These are phyloP conservation scores for Muscidifurax raptorellus DNA, from an alignment of 1,140 invertebrate species.

Conservation along the genomic window DNA sequence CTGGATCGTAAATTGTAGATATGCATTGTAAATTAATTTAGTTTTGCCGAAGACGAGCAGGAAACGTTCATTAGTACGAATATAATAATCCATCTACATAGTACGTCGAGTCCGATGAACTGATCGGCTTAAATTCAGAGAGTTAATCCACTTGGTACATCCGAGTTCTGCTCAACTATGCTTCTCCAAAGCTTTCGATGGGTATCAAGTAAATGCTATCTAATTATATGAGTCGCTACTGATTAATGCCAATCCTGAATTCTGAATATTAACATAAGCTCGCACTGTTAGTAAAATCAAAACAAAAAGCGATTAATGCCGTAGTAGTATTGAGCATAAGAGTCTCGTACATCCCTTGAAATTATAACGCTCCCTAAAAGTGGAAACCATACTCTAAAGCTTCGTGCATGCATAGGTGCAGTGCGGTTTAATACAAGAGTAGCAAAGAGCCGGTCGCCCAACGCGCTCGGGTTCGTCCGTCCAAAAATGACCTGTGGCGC, in stretches of 20 bases:
- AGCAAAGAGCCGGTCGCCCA: no score
- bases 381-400: not conserved
- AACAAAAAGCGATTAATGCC: no score
- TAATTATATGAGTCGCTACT: slow-evolving; percentile 17
- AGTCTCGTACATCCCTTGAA: no score
- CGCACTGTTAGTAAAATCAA: no score
- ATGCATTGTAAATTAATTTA: not conserved
- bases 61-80: slow-evolving; percentile 42
- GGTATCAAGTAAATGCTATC: slow-evolving; percentile 18
- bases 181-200: slow-evolving; percentile 5
- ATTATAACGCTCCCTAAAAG: not conserved
- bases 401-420: not conserved
- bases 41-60: not conserved
- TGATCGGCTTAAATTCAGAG: slow-evolving; percentile 48
- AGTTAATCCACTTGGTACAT: slow-evolving; percentile 37
- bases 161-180: slow-evolving; percentile 9
- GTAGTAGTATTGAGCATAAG: no score
- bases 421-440: slow-evolving; percentile 9
- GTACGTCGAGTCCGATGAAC: slow-evolving; percentile 31
- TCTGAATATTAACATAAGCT: not conserved
- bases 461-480: not conserved
- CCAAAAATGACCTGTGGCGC: slow-evolving; percentile 30
- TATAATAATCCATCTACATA: slow-evolving; percentile 44
- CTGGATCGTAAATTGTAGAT: no score
- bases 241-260: not conserved